Conservation (phyloP, 2,113 vertebrate genomes). For the Glaucidium brasilianum region DNA sequence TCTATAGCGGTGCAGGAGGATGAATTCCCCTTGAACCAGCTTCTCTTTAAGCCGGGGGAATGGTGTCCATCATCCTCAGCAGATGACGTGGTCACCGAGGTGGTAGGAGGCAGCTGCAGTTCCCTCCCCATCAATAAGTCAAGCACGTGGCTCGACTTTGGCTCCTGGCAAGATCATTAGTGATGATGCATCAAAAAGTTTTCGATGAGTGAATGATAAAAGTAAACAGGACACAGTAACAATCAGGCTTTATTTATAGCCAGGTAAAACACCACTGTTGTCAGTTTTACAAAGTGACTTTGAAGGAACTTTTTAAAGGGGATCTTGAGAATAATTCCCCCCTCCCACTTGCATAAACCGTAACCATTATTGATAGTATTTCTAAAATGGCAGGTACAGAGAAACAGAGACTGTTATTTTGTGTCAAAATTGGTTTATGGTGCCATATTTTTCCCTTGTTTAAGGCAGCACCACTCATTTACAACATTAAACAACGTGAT, state of each 20-base stretch:
- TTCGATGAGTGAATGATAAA: constrained; percentile 74
- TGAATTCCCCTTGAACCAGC: not conserved
- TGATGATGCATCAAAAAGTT: constrained; percentile 59
- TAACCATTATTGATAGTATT: constrained; percentile 75
- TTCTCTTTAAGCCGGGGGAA: not conserved
- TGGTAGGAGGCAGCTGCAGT: not conserved
- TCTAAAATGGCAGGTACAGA: constrained; percentile 56
- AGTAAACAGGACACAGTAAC: constrained; percentile 70
- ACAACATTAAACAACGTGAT: constrained; percentile 73
- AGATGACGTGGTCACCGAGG: not conserved
- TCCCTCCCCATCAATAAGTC: not conserved
- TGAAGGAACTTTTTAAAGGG: constrained; percentile 75
- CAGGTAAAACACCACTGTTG: not conserved
- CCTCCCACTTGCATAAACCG: constrained; percentile 58
- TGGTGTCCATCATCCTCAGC: not conserved
- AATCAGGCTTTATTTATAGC: constrained; percentile 74
- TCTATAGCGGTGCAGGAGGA: not conserved
- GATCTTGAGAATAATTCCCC: constrained; percentile 34
- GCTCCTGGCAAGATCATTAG: constrained; percentile 6
- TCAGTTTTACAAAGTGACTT: constrained; percentile 76
- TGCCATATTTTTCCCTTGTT: constrained; percentile 71
- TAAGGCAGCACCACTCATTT: constrained; percentile 74
- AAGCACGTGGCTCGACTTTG: constrained; percentile 8
- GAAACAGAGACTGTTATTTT: constrained; percentile 60
- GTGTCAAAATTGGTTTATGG: constrained; percentile 74